phyloP scores from a whole-genome alignment of 2,888 invertebrate species.

The Hipparchia sbordonii region DNA sequence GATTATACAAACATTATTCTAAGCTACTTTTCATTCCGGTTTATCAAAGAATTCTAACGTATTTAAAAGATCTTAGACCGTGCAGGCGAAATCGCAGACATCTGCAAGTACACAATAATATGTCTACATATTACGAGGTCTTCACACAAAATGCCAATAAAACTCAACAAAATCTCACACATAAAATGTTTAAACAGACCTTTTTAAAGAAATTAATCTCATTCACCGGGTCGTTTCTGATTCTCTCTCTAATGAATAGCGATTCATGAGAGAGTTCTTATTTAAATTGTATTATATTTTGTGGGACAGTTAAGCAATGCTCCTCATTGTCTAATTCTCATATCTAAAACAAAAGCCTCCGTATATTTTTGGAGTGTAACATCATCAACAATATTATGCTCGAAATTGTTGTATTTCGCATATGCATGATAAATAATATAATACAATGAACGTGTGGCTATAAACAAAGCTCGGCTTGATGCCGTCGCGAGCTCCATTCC shows the following conservation, averaged over 20 bases:
- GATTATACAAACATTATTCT: too few relatives aligned
- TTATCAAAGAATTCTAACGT: too few relatives aligned
- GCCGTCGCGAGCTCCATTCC: constrained; percentile 32
- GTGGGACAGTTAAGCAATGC: constrained; percentile 41
- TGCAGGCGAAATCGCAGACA: too few relatives aligned
- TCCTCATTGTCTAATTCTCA: constrained; percentile 46
- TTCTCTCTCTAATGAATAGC: constrained; percentile 40
- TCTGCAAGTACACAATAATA: too few relatives aligned
- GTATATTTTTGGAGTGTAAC: constrained; percentile 45
- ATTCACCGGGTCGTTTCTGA: constrained; percentile 29
- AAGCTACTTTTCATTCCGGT: too few relatives aligned
- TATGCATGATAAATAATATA: constrained; percentile 36
- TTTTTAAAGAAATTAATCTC: constrained; percentile 32
- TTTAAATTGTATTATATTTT: constrained; percentile 38
- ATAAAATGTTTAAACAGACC: constrained; percentile 27
- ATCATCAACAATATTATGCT: constrained; percentile 43
- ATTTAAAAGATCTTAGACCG: too few relatives aligned
- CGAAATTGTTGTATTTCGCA: constrained; percentile 47
- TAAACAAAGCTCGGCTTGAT: constrained; percentile 45
- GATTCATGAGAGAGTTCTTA: constrained; percentile 41
- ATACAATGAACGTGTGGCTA: constrained; percentile 42
- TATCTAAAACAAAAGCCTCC: constrained; percentile 44
- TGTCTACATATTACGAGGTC: background rate
- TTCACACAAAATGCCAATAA: constrained; percentile 20
- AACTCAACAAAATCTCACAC: constrained; percentile 28